Percentiles rank a stretch among this genome's conserved stretches.
Evolutionary conservation across 92 coral and sea anemone species (phyloP).

Genomic region (Anthopleura xanthogrammica): DNA sequence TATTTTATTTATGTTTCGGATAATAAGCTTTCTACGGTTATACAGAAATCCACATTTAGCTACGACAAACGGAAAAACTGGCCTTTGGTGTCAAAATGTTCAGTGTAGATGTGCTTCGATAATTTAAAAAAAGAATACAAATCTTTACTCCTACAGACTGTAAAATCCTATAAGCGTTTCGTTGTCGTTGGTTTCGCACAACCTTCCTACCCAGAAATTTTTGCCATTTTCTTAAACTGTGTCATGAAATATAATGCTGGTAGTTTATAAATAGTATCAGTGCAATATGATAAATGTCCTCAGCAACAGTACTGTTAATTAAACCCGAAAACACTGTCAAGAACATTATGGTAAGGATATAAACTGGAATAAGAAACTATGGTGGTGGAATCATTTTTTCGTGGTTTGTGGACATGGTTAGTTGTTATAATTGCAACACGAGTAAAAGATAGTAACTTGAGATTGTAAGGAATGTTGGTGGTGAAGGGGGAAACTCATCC

Average conservation of each 20-base stretch:
- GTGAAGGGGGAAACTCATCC: no score
- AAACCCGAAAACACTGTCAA: conserved; percentile 9
- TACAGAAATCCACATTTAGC: no score
- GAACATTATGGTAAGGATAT: neutral
- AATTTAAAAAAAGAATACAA: no score
- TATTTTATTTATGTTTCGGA: no score
- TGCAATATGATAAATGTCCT: conserved; percentile 38
- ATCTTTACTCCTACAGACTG: no score
- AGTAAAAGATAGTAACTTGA: neutral
- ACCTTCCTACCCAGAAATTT: conserved; percentile 1
- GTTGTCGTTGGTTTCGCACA: no score
- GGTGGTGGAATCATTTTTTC: neutral
- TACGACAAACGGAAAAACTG: no score
- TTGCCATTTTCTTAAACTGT: conserved; percentile 12
- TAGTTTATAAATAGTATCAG: conserved; percentile 22
- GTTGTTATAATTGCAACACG: neutral
- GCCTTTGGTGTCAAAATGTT: no score
- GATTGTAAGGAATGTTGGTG: no score
- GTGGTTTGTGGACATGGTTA: neutral
- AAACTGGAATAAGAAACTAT: conserved; percentile 1
- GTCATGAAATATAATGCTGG: conserved; percentile 29
- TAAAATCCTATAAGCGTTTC: no score
- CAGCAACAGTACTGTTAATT: conserved; percentile 37
- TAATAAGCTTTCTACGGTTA: no score
- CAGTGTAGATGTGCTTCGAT: no score